phyloP scores from a whole-genome alignment of 2,797 vertebrate genomes.

The Anomalospiza imberbis region DNA sequence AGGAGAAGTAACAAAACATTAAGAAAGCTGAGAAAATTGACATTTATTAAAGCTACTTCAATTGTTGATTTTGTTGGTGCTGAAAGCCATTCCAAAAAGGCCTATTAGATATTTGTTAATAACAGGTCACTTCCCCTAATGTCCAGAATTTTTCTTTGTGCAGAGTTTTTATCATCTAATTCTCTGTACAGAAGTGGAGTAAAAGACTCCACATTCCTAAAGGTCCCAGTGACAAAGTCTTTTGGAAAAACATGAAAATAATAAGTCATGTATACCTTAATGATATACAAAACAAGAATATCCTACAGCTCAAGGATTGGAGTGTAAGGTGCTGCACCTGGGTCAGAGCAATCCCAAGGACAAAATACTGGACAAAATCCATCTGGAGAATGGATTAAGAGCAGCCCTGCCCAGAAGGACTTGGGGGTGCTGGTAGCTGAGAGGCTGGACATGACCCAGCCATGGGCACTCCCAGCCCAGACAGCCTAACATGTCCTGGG shows the following conservation, averaged over 20 bases:
- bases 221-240: not conserved
- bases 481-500: not conserved
- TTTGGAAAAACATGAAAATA: not conserved
- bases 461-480: not conserved
- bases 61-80: not conserved
- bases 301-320: accelerated
- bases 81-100: not conserved
- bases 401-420: not conserved
- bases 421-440: not conserved
- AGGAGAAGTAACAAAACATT: not conserved
- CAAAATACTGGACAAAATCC: not conserved
- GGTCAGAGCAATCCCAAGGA: not conserved
- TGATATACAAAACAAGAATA: not conserved
- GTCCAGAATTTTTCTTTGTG: not conserved
- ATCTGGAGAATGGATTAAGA: not conserved
- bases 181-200: not conserved
- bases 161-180: not conserved
- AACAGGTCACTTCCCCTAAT: not conserved
- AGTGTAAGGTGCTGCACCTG: not conserved
- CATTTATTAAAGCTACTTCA: not conserved
- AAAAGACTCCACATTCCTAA: not conserved
- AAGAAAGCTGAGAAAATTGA: not conserved
- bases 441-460: not conserved
- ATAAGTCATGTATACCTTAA: not conserved
- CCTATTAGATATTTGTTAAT: not conserved